Evolutionary conservation across 1,140 invertebrate species (phyloP).

Genomic region (Coptotermes formosanus): DNA sequence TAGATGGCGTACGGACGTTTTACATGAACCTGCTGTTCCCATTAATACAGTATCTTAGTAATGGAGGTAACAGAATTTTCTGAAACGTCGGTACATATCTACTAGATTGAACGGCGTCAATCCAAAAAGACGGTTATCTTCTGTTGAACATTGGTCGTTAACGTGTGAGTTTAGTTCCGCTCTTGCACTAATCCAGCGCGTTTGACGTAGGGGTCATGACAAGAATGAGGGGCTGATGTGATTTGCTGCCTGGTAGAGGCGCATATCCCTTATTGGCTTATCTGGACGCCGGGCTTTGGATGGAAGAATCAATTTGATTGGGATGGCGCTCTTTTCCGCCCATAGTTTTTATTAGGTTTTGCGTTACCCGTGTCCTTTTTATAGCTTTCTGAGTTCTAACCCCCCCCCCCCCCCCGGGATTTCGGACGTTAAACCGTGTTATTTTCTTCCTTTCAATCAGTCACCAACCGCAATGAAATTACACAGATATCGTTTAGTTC

Average conservation of each 20-base stretch:
- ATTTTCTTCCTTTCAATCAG: not conserved
- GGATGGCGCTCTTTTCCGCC: not conserved
- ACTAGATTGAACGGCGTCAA: no score
- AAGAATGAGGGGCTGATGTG: slow-evolving; percentile 4
- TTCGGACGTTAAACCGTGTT: not conserved
- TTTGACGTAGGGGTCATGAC: not conserved
- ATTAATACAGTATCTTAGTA: no score
- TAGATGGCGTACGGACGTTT: no score
- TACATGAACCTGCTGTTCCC: no score
- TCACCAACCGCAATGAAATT: not conserved
- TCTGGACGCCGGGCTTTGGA: not conserved
- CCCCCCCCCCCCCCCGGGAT: not conserved
- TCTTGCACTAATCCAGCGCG: not conserved
- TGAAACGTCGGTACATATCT: no score
- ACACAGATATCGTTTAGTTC: not conserved
- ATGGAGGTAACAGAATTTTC: no score
- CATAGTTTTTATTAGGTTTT: not conserved
- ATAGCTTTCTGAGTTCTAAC: not conserved
- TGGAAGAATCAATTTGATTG: not conserved
- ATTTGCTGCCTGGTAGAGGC: not conserved
- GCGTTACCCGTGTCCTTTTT: not conserved
- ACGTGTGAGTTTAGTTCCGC: not conserved
- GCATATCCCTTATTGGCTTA: not conserved
- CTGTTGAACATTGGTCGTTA: no score
- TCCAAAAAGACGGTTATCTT: no score